A percentile compares a stretch with the other conserved stretches of the same genome.
phyloP scores from a whole-genome alignment of 2,113 vertebrate species.

The Bettongia penicillata region DNA sequence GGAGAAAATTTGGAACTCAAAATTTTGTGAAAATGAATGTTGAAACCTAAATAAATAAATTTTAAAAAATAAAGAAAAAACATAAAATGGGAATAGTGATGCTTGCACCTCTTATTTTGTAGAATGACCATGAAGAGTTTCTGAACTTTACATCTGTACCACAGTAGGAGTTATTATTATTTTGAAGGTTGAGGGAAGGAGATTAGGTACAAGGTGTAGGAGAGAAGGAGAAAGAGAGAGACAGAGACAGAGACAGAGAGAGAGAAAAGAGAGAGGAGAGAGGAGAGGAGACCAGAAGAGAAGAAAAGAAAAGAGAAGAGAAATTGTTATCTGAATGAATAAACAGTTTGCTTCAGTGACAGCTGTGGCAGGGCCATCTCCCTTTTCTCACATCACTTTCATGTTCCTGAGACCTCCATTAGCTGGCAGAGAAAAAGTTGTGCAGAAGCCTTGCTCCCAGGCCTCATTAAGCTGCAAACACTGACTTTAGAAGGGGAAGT shows the following conservation, averaged over 20 bases:
- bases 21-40: too few relatives aligned
- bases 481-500: constrained; percentile 16
- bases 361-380: fast-evolving
- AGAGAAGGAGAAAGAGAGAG: too few relatives aligned
- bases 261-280: too few relatives aligned
- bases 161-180: neutral
- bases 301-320: too few relatives aligned
- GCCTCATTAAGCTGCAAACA: neutral
- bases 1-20: too few relatives aligned
- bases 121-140: neutral
- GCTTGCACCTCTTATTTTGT: neutral
- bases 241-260: too few relatives aligned
- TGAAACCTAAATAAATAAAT: too few relatives aligned
- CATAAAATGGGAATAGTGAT: neutral
- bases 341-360: neutral
- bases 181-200: neutral
- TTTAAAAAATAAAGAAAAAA: too few relatives aligned
- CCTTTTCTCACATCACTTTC: fast-evolving
- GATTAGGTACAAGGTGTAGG: too few relatives aligned
- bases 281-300: too few relatives aligned
- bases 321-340: neutral
- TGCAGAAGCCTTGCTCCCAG: neutral
- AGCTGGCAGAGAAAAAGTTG: fast-evolving
- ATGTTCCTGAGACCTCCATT: fast-evolving
- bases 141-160: neutral